Evolutionary conservation across 1,140 invertebrate genomes (phyloP), one percentile per base, ranked within the genome.

Genomic region (Nymphalis io): DNA sequence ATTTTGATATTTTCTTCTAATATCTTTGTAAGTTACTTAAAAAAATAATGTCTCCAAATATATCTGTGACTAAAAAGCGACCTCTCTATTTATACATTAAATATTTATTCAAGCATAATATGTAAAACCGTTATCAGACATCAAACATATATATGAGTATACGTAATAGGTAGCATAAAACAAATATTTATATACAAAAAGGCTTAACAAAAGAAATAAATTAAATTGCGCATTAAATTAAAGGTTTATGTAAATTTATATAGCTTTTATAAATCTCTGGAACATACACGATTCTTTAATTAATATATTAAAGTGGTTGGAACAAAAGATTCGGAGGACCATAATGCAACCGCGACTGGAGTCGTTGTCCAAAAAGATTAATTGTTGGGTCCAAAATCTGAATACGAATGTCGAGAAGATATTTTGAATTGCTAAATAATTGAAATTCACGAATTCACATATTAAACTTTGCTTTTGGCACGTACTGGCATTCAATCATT

Each of bases 301-400:
- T 27, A 27, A 55, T 55, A 55, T 55, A 55, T 55, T 55, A 23
- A 27, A 55, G 51, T 53, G 44, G n/a, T 20, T 39, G 60, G 51
- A 63, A 63, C 46, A 48, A 51, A 63, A 46, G 46, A 38, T 51
- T 61, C n/a, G 46, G 51, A 63, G 27, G 48, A 12, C 60, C 60
- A 63, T 63, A 63, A 63, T 51, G 46, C 48, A 63, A 20, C 60
- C 60, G 23, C 60, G 33, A 61, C 58, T 27, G 21, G 27, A 63
- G 16, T 33, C 46, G 23, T 62, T 46, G 60, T 18, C 27, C 44
- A 48, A 63, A 63, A 63, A 63, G 60, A 63, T 63, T 63, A 63
- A 63, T 63, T 11, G 60, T 39, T 51, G 44, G 60, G 44, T 53
- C 46, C 5, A 13, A 55, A 55, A 55, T 55, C 21, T 55, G 51